Percentiles rank a stretch among this genome's conserved stretches.
phyloP scores from a whole-genome alignment of 1,140 invertebrate species.

The Drosophila nigromelanica region DNA sequence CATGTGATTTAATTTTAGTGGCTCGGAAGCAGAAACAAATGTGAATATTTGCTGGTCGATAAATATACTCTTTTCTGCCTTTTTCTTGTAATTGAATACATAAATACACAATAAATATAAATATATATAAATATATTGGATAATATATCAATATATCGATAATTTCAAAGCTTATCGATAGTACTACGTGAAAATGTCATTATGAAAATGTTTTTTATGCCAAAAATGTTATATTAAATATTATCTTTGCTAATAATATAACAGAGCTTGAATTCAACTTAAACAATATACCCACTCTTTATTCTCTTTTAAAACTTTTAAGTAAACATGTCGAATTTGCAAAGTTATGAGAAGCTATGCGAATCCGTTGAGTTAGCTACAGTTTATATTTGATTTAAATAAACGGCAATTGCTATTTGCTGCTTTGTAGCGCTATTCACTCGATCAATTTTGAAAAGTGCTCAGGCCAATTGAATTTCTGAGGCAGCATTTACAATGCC shows the following conservation, averaged over 20 bases:
- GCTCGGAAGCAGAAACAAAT: slow-evolving; percentile 14
- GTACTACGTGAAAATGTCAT: too few species aligned
- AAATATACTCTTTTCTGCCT: too few species aligned
- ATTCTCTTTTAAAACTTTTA: not conserved
- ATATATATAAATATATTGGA: too few species aligned
- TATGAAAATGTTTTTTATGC: too few species aligned
- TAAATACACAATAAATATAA: too few species aligned
- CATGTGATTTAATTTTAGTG: slow-evolving; percentile 36
- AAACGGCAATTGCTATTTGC: slow-evolving; percentile 58
- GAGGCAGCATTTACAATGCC: slow-evolving; percentile 25
- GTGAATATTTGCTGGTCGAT: not conserved
- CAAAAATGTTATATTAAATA: too few species aligned
- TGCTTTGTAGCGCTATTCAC: slow-evolving; percentile 62
- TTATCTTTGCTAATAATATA: too few species aligned
- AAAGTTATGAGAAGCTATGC: not conserved
- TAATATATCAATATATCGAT: too few species aligned
- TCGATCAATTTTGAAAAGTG: slow-evolving; percentile 77
- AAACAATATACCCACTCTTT: not conserved
- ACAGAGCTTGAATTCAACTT: too few species aligned
- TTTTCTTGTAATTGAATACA: too few species aligned
- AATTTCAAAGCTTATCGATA: too few species aligned
- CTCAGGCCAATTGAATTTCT: slow-evolving; percentile 69
- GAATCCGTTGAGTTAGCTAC: not conserved
- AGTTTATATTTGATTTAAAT: slow-evolving; percentile 38
- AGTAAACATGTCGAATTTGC: not conserved